Evolutionary conservation across 2,888 invertebrate species (phyloP).

Genomic region (Plagodis dolabraria): DNA sequence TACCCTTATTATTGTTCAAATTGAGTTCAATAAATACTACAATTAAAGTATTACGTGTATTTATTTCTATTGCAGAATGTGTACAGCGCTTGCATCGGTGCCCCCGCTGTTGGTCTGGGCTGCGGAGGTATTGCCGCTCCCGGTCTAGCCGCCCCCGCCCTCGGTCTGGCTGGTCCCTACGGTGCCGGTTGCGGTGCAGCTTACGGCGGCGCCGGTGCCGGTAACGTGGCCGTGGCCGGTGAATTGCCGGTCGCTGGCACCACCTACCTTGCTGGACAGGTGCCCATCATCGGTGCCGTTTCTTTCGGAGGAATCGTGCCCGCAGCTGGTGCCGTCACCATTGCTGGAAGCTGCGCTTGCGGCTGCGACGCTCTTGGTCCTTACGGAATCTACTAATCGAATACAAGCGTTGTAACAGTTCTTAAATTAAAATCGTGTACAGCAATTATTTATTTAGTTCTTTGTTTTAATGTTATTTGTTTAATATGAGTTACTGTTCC

Average conservation of each 20-base stretch:
- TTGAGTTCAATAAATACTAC: too few relatives aligned
- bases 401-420: neutral
- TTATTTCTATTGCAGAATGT: slow-evolving; percentile 8
- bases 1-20: too few relatives aligned
- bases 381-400: slow-evolving; percentile 27
- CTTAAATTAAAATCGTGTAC: slow-evolving; percentile 12
- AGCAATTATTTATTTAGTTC: slow-evolving; percentile 2
- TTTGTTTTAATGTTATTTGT: neutral
- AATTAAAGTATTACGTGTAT: neutral
- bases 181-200: slow-evolving; percentile 25
- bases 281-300: slow-evolving; percentile 55
- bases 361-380: slow-evolving; percentile 37
- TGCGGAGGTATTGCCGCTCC: slow-evolving; percentile 17
- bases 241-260: slow-evolving; percentile 51
- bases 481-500: neutral
- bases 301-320: slow-evolving; percentile 52
- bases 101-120: slow-evolving; percentile 1
- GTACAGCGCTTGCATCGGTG: slow-evolving; percentile 10
- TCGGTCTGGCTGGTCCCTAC: slow-evolving; percentile 7
- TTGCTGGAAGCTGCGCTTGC: slow-evolving; percentile 54
- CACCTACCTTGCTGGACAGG: slow-evolving; percentile 47
- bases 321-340: slow-evolving; percentile 53
- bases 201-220: slow-evolving; percentile 46
- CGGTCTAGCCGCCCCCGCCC: slow-evolving; percentile 21
- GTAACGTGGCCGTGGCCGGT: slow-evolving; percentile 47